These are phyloP conservation scores for Teleiodes luculella DNA, from an alignment of 2,888 invertebrate genomes.

Conservation along the genomic window DNA sequence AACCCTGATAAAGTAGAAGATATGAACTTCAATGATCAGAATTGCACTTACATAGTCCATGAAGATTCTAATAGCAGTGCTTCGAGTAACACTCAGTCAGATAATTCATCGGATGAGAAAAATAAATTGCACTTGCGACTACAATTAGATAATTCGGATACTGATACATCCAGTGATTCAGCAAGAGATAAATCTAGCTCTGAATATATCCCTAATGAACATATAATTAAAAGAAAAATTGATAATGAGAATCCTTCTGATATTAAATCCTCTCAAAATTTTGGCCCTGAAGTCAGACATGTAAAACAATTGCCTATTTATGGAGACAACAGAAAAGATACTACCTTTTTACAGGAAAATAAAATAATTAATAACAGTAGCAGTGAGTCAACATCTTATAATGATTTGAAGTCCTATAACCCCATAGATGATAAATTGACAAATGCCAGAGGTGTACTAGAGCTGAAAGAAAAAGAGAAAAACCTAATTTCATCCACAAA, in stretches of 20 bases:
- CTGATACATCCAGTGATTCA: conserved; percentile 71
- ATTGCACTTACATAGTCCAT: conserved; percentile 68
- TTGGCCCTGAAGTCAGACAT: conserved; percentile 2
- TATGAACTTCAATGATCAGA: conserved; percentile 52
- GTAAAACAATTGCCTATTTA: conserved; percentile 21
- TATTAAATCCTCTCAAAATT: conserved; percentile 19
- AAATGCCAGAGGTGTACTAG: conserved; percentile 53
- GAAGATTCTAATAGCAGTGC: conserved; percentile 60
- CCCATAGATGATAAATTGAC: conserved; percentile 50
- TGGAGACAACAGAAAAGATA: conserved; percentile 15
- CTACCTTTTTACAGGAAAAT: conserved; percentile 19
- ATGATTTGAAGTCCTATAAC: conserved; percentile 60
- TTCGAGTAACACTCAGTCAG: conserved; percentile 64
- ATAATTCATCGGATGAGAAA: conserved; percentile 69
- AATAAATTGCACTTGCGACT: conserved; percentile 62
- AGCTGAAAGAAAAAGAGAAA: conserved; percentile 29
- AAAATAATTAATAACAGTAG: conserved; percentile 52
- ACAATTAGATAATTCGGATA: conserved; percentile 67
- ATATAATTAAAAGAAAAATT: conserved; percentile 36
- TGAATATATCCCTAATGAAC: conserved; percentile 66
- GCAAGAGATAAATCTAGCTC: conserved; percentile 62
- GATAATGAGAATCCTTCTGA: conserved; percentile 29
- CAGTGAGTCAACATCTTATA: conserved; percentile 68
- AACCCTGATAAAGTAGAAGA: conserved; percentile 31
- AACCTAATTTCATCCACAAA: conserved; percentile 11